Evolutionary conservation across 2,797 vertebrate species (phyloP), one percentile per base, ranked within the genome.

Genomic region (Parotocinclus haroldoi): DNA sequence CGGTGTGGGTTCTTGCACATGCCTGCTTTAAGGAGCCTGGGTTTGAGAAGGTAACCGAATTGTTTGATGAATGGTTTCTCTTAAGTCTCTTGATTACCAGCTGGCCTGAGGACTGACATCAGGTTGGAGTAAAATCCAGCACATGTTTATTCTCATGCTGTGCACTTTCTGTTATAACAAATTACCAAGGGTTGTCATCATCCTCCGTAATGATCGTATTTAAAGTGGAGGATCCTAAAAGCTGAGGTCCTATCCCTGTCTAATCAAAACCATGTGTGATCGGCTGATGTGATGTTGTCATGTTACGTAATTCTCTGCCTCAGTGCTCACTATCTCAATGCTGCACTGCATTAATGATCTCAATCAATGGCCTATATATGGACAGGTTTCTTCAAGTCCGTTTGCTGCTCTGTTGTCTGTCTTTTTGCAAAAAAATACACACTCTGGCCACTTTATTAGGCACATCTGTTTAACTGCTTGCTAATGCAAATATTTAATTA

Each of bases 221-320:
- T 80, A 71, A 79, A 73, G 76, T 57, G 61, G 63, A 74, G 78
- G 76, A 71, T 72, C 51, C 12, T 57, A 19, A 46, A 40, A 9
- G 58, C 19, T 54, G 71, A 75, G 78, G 78, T 79, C 68, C 52
- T 60, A 18, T 85, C 80, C 61, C 74, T 58, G 54, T 63, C 72
- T 80, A 78, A 80, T 80, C 78, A 72, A 59, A 69, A 54, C 59
- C 56, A 19, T 61, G 44, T 57, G 53, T 69, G 61, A 82, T 76
- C 69, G 70, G 45, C 40, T 40, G 40, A 62, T 65, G 67, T 70
- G 40, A 49, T 68, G 45, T 51, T 67, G 27, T 51, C 60, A 45
- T 58, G 54, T 56, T 58, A 36, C 66, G 54, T 61, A 57, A 53
- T 45, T 54, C 36, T 62, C 45, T 39, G 19, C 36, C 52, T 65